Evolutionary conservation across 2,113 vertebrate species (phyloP).

Genomic region (Gallinago undulata): DNA sequence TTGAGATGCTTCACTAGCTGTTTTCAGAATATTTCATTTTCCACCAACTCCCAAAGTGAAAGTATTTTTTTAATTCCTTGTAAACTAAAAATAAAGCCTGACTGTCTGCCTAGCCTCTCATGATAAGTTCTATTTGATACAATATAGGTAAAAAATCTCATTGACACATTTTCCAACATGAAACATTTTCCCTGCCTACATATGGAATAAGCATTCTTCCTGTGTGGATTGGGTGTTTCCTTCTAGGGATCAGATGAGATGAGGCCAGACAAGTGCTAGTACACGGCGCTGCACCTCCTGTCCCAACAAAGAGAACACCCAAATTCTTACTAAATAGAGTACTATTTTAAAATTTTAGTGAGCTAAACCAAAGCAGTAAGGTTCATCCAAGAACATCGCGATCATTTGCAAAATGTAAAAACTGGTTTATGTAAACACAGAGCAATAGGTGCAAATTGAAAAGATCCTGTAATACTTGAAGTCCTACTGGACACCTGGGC

Average conservation of each 20-base stretch:
- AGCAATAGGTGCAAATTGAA: background rate
- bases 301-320: background rate
- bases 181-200: background rate
- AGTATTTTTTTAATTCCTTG: background rate
- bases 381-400: background rate
- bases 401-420: background rate
- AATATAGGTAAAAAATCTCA: background rate
- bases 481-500: background rate
- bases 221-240: background rate
- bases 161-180: background rate
- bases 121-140: background rate
- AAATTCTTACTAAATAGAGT: background rate
- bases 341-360: background rate
- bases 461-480: background rate
- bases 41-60: background rate
- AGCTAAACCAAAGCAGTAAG: background rate
- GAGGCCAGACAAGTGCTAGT: background rate
- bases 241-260: background rate
- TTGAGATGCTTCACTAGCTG: background rate
- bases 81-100: background rate
- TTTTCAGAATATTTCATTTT: background rate
- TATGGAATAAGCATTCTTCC: background rate
- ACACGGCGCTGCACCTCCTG: rapidly evolving
- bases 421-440: slow-evolving; percentile 45
- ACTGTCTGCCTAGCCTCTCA: background rate